Conservation (phyloP, 1,140 invertebrate genomes). For the Philopotamus ludificatus region DNA sequence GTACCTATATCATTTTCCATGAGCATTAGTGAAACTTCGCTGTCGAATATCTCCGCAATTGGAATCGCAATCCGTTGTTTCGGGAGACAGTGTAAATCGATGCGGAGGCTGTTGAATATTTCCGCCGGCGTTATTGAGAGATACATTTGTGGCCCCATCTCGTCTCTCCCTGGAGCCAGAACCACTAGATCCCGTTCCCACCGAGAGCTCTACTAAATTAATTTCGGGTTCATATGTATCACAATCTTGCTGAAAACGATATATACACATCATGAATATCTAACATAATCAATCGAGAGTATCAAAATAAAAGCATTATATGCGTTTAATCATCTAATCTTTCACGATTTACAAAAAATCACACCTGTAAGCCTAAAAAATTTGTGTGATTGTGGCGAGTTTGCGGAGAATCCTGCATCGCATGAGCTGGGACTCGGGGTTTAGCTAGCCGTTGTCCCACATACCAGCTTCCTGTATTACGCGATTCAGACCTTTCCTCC, state of each 20-base stretch:
- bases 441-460: conserved; percentile 76
- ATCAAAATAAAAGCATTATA: no score
- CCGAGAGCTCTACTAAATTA: conserved; percentile 64
- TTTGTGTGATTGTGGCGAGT: conserved; percentile 57
- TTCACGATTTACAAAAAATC: background rate
- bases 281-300: background rate
- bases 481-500: conserved; percentile 40
- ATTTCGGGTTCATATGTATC: conserved; percentile 61
- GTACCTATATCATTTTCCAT: conserved; percentile 66
- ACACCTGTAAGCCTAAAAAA: conserved; percentile 56
- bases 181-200: conserved; percentile 67
- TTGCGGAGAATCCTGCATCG: conserved; percentile 55
- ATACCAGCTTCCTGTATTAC: conserved; percentile 68
- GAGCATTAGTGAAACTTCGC: conserved; percentile 71
- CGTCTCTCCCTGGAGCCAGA: conserved; percentile 49
- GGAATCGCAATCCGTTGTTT: conserved; percentile 94
- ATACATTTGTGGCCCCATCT: background rate
- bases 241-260: conserved; percentile 48
- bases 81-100: conserved; percentile 84
- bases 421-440: conserved; percentile 54
- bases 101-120: conserved; percentile 19
- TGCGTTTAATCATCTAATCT: no score
- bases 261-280: no score
- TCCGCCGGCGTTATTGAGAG: background rate
- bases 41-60: conserved; percentile 82